Percentiles rank a stretch among this genome's conserved stretches.
Evolutionary conservation across 2,797 vertebrate genomes (phyloP).

Genomic region (Okamejei kenojei): DNA sequence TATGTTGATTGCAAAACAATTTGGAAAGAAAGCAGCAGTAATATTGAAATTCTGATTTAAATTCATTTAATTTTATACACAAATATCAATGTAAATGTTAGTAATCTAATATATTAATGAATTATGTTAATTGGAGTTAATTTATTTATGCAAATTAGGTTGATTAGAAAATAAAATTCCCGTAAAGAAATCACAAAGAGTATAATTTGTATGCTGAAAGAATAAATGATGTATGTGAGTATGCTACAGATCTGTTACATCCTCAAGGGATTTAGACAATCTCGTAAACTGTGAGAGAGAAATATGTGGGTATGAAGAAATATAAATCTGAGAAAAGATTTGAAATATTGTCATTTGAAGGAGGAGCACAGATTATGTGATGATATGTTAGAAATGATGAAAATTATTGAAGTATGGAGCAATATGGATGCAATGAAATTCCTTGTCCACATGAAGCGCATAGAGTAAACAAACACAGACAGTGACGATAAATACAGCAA

Average conservation of each 20-base stretch:
- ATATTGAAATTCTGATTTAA: conserved; percentile 32
- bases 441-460: no score
- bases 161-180: conserved; percentile 30
- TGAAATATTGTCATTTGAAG: neutral
- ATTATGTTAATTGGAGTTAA: conserved; percentile 35
- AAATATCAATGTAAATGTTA: conserved; percentile 31
- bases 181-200: conserved; percentile 31
- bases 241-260: neutral
- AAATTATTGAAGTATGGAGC: neutral
- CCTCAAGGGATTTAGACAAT: conserved; percentile 24
- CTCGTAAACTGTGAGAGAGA: neutral
- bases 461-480: no score
- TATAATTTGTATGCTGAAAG: conserved; percentile 22
- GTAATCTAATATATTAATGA: conserved; percentile 32
- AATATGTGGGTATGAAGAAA: neutral
- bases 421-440: no score
- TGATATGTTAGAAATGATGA: neutral
- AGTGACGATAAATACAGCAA: no score
- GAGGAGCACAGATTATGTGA: neutral
- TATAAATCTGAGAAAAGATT: conserved; percentile 18
- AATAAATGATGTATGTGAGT: conserved; percentile 32
- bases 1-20: neutral
- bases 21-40: neutral
- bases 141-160: conserved; percentile 33
- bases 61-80: conserved; percentile 33